Base-by-base conservation (phyloP, 1,140 invertebrate genomes). In the Neelides sp. region DNA sequence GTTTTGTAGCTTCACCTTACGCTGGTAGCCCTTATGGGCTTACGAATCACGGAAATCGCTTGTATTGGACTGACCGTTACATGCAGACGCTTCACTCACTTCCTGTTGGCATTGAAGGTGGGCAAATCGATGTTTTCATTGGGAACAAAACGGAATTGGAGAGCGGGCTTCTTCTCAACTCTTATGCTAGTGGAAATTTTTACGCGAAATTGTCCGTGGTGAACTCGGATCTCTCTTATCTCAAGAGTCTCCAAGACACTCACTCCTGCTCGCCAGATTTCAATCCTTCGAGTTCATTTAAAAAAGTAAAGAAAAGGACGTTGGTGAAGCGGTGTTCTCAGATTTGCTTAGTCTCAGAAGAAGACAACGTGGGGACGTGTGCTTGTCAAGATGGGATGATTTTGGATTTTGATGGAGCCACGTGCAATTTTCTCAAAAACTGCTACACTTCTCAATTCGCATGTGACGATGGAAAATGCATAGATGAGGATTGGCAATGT, bases 31-130 rank as follows among this genome's bases (percentile, higher is more conserved):
- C 58, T 5, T 57, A 23, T 36, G 43, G 52, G 8, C n/a, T 61
- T 2, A 28, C 42, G 2, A 45, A 44, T 22, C 79, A 75, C 59
- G 76, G 77, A 13, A 77, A 79, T 51, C 76, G 78, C 62, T 80
- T 93, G 28, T 93, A 83, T 62, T 94, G 88, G 88, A 87, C 85
- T 1, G 87, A 92, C 63, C 91, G 85, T 80, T 78, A 77, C 56
- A 82, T 49, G 23, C 44, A 52, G 50, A 7, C 22, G 8, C 35
- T 58, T 2, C 22, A 41, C 12, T 39, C 40, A 8, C 30, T 28
- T 13, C 4, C 34, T 7, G 27, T 57, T 13, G 41, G 27, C 15
- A 23, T 40, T 4, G 24, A 26, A 12, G 3, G 5, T 4, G 10
- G 41, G 22, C 32, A 52, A 26, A 15, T 46, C 4, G 34, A 50